Conservation (phyloP, 2,797 vertebrate species). For the Rachycentron canadum region DNA sequence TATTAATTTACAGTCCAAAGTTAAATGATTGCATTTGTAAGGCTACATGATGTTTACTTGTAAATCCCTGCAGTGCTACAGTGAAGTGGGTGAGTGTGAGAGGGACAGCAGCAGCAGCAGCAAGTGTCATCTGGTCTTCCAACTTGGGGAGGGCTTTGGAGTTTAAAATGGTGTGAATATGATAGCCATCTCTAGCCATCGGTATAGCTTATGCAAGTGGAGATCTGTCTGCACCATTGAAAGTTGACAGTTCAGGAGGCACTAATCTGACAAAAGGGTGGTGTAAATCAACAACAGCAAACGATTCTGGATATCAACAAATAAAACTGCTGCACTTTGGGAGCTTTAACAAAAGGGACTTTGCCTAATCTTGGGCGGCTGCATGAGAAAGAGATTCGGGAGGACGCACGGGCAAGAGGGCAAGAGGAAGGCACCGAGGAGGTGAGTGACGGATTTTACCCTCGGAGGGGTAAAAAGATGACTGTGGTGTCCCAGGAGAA, state of each 20-base stretch:
- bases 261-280: slow-evolving; percentile 70
- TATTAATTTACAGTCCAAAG: neutral
- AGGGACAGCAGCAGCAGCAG: slow-evolving; percentile 77
- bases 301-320: slow-evolving; percentile 37
- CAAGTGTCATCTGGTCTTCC: slow-evolving; percentile 81
- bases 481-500: slow-evolving; percentile 87
- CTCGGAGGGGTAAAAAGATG: slow-evolving; percentile 82
- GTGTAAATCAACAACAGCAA: slow-evolving; percentile 59
- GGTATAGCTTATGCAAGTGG: slow-evolving; percentile 74
- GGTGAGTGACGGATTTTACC: slow-evolving; percentile 74
- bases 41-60: slow-evolving; percentile 32
- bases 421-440: slow-evolving; percentile 68
- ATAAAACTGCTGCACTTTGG: slow-evolving; percentile 4
- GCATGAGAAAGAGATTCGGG: slow-evolving; percentile 56
- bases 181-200: slow-evolving; percentile 78
- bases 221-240: slow-evolving; percentile 67
- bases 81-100: slow-evolving; percentile 53
- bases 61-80: slow-evolving; percentile 30
- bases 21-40: neutral
- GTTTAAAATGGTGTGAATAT: slow-evolving; percentile 86
- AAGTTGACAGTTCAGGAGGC: slow-evolving; percentile 75
- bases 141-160: slow-evolving; percentile 83
- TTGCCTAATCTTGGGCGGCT: slow-evolving; percentile 37
- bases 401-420: slow-evolving; percentile 62
- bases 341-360: neutral